Percentiles rank a stretch among this genome's conserved stretches.
These are phyloP conservation scores for Laticauda colubrina DNA, from an alignment of 2,113 vertebrate genomes.

Conservation along the genomic window DNA sequence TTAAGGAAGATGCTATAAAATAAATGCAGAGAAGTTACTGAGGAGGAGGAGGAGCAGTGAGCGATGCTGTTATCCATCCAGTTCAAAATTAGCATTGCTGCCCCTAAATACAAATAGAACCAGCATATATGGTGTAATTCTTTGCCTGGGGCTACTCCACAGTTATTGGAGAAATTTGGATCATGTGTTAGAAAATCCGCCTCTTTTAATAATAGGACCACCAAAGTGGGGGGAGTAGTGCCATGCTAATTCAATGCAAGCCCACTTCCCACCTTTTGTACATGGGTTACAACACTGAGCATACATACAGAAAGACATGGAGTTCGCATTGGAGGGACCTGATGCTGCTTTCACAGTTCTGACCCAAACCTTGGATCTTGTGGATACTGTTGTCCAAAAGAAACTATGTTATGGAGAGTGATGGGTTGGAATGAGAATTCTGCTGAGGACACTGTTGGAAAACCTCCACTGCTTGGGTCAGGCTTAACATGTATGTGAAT, in stretches of 20 bases:
- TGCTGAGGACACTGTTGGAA: background rate
- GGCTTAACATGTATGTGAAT: background rate
- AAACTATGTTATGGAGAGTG: background rate
- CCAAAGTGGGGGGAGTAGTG: background rate
- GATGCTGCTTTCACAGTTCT: background rate
- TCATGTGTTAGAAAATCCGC: background rate
- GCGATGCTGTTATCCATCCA: constrained; percentile 19
- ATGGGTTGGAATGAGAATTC: background rate
- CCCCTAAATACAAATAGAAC: constrained; percentile 6
- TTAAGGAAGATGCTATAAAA: constrained; percentile 69
- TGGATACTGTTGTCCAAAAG: background rate
- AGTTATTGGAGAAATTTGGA: background rate
- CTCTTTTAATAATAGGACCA: background rate
- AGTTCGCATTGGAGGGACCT: background rate
- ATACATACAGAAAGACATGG: background rate
- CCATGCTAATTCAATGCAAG: background rate
- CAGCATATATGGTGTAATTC: background rate
- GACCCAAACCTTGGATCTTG: background rate
- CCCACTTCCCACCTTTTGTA: background rate
- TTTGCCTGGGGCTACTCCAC: background rate
- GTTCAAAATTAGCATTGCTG: background rate
- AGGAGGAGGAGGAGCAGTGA: constrained; percentile 38
- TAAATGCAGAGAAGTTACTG: constrained; percentile 66
- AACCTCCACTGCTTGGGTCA: background rate
- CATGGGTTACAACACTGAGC: background rate